Evolutionary conservation across 2,888 invertebrate genomes (phyloP).

Genomic region (Dioctria rufipes): DNA sequence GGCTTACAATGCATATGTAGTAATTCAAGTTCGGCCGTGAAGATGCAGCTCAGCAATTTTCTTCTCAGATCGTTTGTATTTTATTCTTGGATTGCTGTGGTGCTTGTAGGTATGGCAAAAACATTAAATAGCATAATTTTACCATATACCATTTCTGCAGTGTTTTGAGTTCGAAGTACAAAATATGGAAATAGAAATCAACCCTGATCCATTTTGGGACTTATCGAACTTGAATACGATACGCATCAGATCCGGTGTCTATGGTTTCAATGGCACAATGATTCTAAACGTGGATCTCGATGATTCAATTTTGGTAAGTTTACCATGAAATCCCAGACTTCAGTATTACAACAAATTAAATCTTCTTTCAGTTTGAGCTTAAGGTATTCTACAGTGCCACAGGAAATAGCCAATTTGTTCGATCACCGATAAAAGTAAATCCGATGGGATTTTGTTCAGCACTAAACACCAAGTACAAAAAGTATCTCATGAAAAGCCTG

Average conservation of each 20-base stretch:
- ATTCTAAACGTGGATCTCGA: not conserved
- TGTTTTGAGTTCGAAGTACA: constrained; percentile 17
- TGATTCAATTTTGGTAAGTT: not conserved
- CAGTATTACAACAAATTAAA: not conserved
- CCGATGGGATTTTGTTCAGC: not conserved
- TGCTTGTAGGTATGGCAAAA: too few relatives aligned
- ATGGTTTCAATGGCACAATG: constrained; percentile 2
- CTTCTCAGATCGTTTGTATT: too few relatives aligned
- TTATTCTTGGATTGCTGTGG: too few relatives aligned
- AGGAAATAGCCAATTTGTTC: not conserved
- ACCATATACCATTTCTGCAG: not conserved
- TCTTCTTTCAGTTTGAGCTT: not conserved
- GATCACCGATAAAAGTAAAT: not conserved
- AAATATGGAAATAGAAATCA: not conserved
- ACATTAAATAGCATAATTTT: too few relatives aligned
- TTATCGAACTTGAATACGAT: not conserved
- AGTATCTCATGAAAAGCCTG: not conserved
- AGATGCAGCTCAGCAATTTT: too few relatives aligned
- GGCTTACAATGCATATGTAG: too few relatives aligned
- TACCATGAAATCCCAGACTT: not conserved
- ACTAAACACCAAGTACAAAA: not conserved
- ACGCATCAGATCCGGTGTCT: constrained; percentile 19
- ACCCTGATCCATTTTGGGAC: constrained; percentile 48
- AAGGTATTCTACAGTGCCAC: not conserved
- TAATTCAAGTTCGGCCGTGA: too few relatives aligned